Base-by-base conservation (phyloP, 2,888 invertebrate genomes). In the Dasysyrphus albostriatus region DNA sequence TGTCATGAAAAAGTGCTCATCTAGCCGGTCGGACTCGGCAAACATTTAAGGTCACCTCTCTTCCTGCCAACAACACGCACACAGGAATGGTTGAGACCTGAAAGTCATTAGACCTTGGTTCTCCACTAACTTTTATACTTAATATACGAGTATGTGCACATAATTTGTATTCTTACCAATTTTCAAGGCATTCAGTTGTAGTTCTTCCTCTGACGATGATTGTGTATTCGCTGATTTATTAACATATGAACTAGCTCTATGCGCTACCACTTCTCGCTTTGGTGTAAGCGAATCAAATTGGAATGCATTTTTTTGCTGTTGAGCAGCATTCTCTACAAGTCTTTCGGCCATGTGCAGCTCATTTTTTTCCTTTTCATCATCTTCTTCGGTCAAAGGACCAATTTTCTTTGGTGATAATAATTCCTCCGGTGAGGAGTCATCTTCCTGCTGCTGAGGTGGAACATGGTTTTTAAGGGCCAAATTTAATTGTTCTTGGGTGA, bases 201-300 rank as follows among this genome's bases (percentile, higher is more conserved):
- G 80, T 82, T 89, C 88, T 70, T 89, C 88, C 34, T 89, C 88
- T 78, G 82, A 74, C 44, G 72, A 72, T 77, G 85, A 82, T 74
- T 88, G 88, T 75, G 67, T 16, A 58, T 75, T 88, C 69, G 72
- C 67, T 70, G 72, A 76, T 73, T 61, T 84, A 54, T 87, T 87
- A 59, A 54, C 69, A 47, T 83, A 63, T 63, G 77, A 47, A 56
- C 49, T 88, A n/a, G 79, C 77, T 74, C 73, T 81, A 69, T 75
- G 65, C 42, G 69, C 70, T 72, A 61, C 42, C 32, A 84, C 58
- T 51, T 88, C 88, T 89, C 91, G 90, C 89, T 92, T 92, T 88
- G 92, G 92, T 90, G 93, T 92, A n/a, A 93, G 89, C 83, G 93
- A 92, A 90, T 93, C 93, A 83, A 93, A 93, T 89, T 93, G 92